A percentile compares a stretch with the other conserved stretches of the same genome.
These are phyloP conservation scores for Drosophila seclusa DNA, from an alignment of 2,888 invertebrate genomes.

Conservation along the genomic window DNA sequence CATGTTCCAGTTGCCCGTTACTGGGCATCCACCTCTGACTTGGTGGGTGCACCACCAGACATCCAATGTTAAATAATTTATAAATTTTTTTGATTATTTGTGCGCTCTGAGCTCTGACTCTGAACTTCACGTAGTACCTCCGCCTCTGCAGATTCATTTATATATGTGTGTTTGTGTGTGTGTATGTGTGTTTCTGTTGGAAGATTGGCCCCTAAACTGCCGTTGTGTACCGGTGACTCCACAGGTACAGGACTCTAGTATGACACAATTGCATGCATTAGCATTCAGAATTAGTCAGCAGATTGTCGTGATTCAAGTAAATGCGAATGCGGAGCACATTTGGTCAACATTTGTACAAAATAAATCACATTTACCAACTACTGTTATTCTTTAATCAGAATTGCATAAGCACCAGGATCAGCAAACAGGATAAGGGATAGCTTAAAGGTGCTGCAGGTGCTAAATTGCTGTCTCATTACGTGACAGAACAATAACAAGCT, in stretches of 20 bases:
- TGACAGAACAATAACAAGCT: slow-evolving; percentile 63
- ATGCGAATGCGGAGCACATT: slow-evolving; percentile 38
- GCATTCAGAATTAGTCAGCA: slow-evolving; percentile 76
- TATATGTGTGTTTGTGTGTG: background rate
- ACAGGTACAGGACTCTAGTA: slow-evolving; percentile 68
- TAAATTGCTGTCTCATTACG: slow-evolving; percentile 76
- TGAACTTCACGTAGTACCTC: slow-evolving; percentile 55
- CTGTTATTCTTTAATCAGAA: slow-evolving; percentile 71
- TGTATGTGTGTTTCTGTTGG: slow-evolving; percentile 4
- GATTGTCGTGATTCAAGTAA: slow-evolving; percentile 57
- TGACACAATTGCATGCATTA: slow-evolving; percentile 79
- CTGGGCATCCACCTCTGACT: slow-evolving; percentile 76
- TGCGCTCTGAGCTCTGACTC: slow-evolving; percentile 36
- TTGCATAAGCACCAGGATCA: slow-evolving; percentile 56
- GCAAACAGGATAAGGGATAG: slow-evolving; percentile 13
- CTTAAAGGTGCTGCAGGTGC: slow-evolving; percentile 58
- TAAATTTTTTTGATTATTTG: slow-evolving; percentile 60
- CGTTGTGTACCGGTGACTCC: slow-evolving; percentile 43
- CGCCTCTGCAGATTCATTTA: background rate
- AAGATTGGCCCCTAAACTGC: slow-evolving; percentile 37
- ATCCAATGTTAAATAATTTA: slow-evolving; percentile 75
- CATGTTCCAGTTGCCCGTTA: slow-evolving; percentile 76
- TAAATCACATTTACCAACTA: slow-evolving; percentile 60
- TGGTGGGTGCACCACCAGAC: slow-evolving; percentile 63
- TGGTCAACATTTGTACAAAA: slow-evolving; percentile 58